A percentile compares a stretch with the other conserved stretches of the same genome.
Evolutionary conservation across 2,797 vertebrate genomes (phyloP).

Genomic region (Myotis vivesi): DNA sequence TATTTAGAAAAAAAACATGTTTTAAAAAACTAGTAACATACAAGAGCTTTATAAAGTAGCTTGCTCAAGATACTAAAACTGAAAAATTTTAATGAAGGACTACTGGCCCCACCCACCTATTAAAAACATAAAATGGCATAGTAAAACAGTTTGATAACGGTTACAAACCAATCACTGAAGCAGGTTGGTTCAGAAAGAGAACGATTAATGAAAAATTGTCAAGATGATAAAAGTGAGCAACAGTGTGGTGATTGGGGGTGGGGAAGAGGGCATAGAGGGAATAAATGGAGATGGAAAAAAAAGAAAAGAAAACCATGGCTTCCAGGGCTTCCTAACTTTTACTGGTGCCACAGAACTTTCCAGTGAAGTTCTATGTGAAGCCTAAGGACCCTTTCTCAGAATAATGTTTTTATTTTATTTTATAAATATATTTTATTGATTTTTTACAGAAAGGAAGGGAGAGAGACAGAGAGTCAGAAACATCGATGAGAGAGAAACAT

Average conservation of each 20-base stretch:
- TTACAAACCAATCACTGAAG: neutral
- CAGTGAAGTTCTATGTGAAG: neutral
- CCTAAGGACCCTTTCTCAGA: neutral
- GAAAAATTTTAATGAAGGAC: neutral
- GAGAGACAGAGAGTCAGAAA: no score
- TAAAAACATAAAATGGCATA: neutral
- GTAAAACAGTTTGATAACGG: neutral
- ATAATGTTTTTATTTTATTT: slow-evolving; percentile 12
- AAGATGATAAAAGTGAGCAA: slow-evolving; percentile 21
- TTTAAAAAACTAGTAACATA: slow-evolving; percentile 38
- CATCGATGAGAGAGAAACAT: no score
- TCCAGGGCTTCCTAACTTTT: neutral
- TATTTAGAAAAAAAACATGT: slow-evolving; percentile 20
- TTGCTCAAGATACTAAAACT: slow-evolving; percentile 3
- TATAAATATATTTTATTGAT: no score
- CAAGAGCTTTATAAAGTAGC: neutral
- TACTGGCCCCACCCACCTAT: neutral
- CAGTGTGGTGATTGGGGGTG: neutral
- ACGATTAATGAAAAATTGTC: neutral
- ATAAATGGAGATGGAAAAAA: neutral
- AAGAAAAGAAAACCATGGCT: neutral
- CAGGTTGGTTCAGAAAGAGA: neutral
- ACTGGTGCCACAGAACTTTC: neutral
- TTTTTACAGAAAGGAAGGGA: no score
- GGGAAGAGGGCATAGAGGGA: neutral